A percentile compares a stretch with the other conserved stretches of the same genome.
Evolutionary conservation across 1,140 invertebrate species (phyloP).

Genomic region (Cepaea nemoralis): DNA sequence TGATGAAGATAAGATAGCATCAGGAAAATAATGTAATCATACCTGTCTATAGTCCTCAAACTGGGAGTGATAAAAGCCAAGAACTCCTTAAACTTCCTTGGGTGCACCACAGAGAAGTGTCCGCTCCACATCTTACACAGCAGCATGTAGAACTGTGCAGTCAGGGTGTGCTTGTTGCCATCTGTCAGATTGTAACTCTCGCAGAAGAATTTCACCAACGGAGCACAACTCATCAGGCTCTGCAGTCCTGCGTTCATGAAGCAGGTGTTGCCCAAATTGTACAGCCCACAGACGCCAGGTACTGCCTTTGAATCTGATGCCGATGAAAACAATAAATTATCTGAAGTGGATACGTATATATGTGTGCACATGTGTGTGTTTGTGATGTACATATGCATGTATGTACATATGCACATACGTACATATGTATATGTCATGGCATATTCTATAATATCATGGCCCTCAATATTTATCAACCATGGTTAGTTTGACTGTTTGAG

Average conservation of each 20-base stretch:
- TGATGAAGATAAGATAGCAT: too few species aligned
- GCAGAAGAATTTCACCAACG: slow-evolving; percentile 76
- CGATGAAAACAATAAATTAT: slow-evolving; percentile 38
- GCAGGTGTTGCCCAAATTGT: slow-evolving; percentile 81
- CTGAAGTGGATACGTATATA: not conserved
- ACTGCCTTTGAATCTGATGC: slow-evolving; percentile 61
- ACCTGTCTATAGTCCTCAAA: slow-evolving; percentile 75
- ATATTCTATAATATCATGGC: too few species aligned
- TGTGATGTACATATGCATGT: too few species aligned
- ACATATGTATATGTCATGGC: too few species aligned
- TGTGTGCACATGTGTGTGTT: too few species aligned
- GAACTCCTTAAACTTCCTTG: slow-evolving; percentile 77
- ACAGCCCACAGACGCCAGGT: slow-evolving; percentile 78
- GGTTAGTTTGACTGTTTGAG: too few species aligned
- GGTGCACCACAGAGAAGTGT: slow-evolving; percentile 75
- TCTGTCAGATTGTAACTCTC: slow-evolving; percentile 61
- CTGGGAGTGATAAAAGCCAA: slow-evolving; percentile 78
- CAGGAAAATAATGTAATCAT: slow-evolving; percentile 22
- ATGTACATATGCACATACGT: too few species aligned
- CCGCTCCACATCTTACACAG: slow-evolving; percentile 79
- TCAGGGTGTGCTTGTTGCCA: slow-evolving; percentile 57
- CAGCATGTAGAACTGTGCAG: slow-evolving; percentile 75
- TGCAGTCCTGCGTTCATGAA: slow-evolving; percentile 83
- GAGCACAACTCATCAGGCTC: slow-evolving; percentile 73
- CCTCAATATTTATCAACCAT: too few species aligned